A percentile compares a stretch with the other conserved stretches of the same genome.
Evolutionary conservation across 2,113 vertebrate genomes (phyloP).

Genomic region (Seriola quinqueradiata): DNA sequence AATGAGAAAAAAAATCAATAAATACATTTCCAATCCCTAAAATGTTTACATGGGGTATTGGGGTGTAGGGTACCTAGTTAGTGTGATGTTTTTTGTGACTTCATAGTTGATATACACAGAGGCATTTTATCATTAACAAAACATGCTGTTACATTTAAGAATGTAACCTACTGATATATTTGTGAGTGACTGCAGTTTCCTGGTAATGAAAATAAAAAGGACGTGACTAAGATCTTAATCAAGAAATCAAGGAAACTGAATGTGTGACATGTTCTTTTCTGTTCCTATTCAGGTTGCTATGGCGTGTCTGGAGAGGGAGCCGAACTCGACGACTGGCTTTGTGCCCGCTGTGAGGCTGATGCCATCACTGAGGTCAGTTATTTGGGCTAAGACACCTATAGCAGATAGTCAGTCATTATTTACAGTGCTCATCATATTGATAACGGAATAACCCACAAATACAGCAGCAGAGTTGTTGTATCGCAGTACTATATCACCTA

Average conservation of each 20-base stretch:
- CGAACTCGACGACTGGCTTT: conserved; percentile 91
- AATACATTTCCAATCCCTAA: too few species aligned
- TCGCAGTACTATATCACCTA: not conserved
- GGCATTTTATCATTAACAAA: not conserved
- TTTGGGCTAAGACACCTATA: not conserved
- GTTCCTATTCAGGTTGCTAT: conserved; percentile 89
- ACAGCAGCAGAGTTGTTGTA: not conserved
- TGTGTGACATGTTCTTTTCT: conserved; percentile 4
- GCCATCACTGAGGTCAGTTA: conserved; percentile 91
- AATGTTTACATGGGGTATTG: too few species aligned
- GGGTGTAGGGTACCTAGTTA: too few species aligned
- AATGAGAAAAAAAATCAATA: too few species aligned
- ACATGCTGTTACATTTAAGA: not conserved
- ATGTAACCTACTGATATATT: not conserved
- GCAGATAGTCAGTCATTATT: not conserved
- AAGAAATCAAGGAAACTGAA: not conserved
- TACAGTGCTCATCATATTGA: not conserved
- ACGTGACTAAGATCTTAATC: not conserved
- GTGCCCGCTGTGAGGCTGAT: conserved; percentile 92
- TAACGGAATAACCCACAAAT: not conserved
- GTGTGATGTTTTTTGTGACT: not conserved
- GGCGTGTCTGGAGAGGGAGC: conserved; percentile 88
- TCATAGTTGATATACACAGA: not conserved
- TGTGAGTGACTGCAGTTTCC: not conserved
- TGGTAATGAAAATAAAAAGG: not conserved